phyloP scores from a whole-genome alignment of 2,888 invertebrate genomes.

The Dryomyza anilis region DNA sequence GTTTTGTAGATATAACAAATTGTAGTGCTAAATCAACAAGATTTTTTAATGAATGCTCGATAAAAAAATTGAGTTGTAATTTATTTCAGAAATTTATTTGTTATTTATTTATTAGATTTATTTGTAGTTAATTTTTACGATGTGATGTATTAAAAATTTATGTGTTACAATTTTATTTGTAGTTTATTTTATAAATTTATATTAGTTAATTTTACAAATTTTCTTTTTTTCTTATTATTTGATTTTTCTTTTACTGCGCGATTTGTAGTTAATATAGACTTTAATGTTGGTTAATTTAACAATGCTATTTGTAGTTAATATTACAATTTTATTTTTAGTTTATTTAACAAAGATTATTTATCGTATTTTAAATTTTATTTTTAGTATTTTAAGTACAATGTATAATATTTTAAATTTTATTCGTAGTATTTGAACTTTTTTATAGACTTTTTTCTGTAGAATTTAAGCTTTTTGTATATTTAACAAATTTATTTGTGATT shows the following conservation, averaged over 20 bases:
- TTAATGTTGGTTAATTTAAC: not conserved
- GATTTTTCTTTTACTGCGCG: not conserved
- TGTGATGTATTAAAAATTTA: not conserved
- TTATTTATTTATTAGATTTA: not conserved
- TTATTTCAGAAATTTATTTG: constrained; percentile 5
- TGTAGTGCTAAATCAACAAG: constrained; percentile 15
- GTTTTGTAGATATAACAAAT: not conserved
- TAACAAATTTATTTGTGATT: not conserved
- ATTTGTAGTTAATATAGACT: not conserved
- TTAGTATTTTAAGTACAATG: not conserved
- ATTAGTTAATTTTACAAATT: not conserved
- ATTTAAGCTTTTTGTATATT: constrained; percentile 17
- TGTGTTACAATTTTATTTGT: not conserved
- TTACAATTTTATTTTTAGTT: not conserved
- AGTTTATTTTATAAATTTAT: not conserved
- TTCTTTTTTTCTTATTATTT: not conserved
- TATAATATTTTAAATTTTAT: not conserved
- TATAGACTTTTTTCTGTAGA: constrained; percentile 17
- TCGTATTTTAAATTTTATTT: not conserved
- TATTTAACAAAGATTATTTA: not conserved
- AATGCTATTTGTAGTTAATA: not conserved
- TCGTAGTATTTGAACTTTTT: constrained; percentile 10
- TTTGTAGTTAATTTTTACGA: constrained; percentile 2
- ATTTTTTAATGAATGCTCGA: constrained; percentile 11
- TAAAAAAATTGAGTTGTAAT: not conserved